Percentiles rank a stretch among this genome's conserved stretches.
Conservation (phyloP, 2,113 vertebrate genomes). For the Pedetes capensis region DNA sequence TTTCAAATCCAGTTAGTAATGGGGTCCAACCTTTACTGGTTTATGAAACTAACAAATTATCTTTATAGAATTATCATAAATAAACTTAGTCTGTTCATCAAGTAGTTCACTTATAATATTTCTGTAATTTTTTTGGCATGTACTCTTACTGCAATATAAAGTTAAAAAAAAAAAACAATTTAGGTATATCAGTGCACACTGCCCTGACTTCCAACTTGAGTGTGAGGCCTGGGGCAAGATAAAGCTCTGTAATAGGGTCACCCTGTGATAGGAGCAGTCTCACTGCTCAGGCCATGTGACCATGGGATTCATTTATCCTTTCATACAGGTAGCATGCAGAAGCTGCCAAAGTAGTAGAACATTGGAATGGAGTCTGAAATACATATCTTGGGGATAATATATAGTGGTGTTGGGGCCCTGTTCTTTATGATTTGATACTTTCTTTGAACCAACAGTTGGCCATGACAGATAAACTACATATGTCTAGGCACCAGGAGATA, state of each 20-base stretch:
- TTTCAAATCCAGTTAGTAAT: slow-evolving; percentile 8
- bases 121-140: background rate
- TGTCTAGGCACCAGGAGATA: background rate
- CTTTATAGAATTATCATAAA: slow-evolving; percentile 20
- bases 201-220: background rate
- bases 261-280: background rate
- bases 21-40: background rate
- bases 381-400: background rate
- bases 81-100: background rate
- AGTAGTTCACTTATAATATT: background rate
- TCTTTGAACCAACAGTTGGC: background rate
- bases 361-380: background rate
- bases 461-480: background rate
- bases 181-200: background rate
- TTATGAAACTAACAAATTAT: slow-evolving; percentile 16
- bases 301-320: background rate
- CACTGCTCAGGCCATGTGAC: background rate
- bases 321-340: background rate
- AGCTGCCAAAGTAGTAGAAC: background rate
- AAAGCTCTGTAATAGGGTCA: background rate
- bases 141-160: background rate
- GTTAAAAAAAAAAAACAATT: background rate
- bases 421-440: background rate
- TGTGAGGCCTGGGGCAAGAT: background rate
- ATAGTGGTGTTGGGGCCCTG: background rate